Percentiles rank a stretch among this genome's conserved stretches.
Conservation (phyloP, 2,888 invertebrate genomes). For the Diachrysia chrysitis region DNA sequence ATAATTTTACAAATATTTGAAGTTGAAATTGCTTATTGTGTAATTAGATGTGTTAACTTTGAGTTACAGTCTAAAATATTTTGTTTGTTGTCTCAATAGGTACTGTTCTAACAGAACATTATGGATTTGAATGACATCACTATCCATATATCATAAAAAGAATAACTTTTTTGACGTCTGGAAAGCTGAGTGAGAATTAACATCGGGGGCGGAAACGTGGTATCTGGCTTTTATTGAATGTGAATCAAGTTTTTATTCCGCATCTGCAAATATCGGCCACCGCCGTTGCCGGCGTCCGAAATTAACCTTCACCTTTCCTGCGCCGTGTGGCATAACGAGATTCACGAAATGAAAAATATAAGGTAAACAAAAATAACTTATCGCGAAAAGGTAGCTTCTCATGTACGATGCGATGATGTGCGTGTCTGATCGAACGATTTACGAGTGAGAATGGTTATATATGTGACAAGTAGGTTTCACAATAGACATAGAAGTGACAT, state of each 20-base stretch:
- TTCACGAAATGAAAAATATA: neutral
- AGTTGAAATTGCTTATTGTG: constrained; percentile 18
- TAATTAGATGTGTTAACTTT: constrained; percentile 6
- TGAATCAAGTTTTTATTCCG: constrained; percentile 1
- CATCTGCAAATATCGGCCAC: neutral
- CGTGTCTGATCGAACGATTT: constrained; percentile 58
- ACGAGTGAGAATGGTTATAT: constrained; percentile 38
- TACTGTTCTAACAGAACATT: neutral
- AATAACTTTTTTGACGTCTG: neutral
- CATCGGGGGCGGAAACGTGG: neutral
- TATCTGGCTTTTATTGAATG: neutral
- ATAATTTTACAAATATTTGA: constrained; percentile 13
- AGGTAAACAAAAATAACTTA: neutral
- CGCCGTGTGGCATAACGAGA: neutral
- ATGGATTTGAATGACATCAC: too few species aligned
- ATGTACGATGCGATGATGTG: constrained; percentile 46
- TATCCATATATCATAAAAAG: neutral
- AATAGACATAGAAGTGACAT: constrained; percentile 65
- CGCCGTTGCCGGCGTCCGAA: neutral
- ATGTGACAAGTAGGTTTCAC: constrained; percentile 57
- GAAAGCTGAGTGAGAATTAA: neutral
- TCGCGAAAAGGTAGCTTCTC: constrained; percentile 7
- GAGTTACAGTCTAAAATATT: neutral
- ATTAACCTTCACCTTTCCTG: neutral
- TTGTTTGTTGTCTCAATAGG: neutral